phyloP scores from a whole-genome alignment of 2,113 vertebrate genomes.

The Trematomus loennbergii region DNA sequence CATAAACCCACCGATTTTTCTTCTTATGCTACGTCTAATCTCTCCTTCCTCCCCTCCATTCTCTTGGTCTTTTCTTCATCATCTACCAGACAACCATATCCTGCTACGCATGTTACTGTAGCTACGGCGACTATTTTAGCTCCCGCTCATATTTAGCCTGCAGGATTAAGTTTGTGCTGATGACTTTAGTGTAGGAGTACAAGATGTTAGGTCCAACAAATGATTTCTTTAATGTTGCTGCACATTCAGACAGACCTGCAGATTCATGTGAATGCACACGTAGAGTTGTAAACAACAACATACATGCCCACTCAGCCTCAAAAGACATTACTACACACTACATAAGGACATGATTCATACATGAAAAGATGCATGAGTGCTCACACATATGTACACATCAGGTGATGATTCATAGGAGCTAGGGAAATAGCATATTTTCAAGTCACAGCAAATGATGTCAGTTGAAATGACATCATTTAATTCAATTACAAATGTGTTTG shows the following conservation, averaged over 20 bases:
- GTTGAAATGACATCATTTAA: slow-evolving; percentile 36
- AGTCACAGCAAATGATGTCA: slow-evolving; percentile 44
- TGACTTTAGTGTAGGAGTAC: slow-evolving; percentile 45
- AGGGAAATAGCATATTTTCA: slow-evolving; percentile 20
- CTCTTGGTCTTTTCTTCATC: slow-evolving; percentile 31
- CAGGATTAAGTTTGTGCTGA: slow-evolving; percentile 62
- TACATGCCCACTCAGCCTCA: background rate
- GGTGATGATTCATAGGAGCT: slow-evolving; percentile 46
- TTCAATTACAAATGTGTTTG: slow-evolving; percentile 26
- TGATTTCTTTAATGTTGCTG: slow-evolving; percentile 1
- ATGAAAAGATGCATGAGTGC: background rate
- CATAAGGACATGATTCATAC: slow-evolving; percentile 26
- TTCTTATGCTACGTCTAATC: background rate
- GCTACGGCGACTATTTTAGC: slow-evolving; percentile 67
- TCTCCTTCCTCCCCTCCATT: background rate
- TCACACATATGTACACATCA: slow-evolving; percentile 17
- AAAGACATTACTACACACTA: background rate
- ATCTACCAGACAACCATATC: slow-evolving; percentile 38
- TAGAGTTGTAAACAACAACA: background rate
- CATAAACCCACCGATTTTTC: slow-evolving; percentile 4
- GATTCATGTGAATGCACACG: background rate
- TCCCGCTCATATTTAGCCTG: slow-evolving; percentile 48
- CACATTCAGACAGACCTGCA: background rate
- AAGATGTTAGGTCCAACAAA: slow-evolving; percentile 38
- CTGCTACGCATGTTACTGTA: slow-evolving; percentile 25